phyloP scores from a whole-genome alignment of 2,113 vertebrate species.

The Halcyon malimbica region DNA sequence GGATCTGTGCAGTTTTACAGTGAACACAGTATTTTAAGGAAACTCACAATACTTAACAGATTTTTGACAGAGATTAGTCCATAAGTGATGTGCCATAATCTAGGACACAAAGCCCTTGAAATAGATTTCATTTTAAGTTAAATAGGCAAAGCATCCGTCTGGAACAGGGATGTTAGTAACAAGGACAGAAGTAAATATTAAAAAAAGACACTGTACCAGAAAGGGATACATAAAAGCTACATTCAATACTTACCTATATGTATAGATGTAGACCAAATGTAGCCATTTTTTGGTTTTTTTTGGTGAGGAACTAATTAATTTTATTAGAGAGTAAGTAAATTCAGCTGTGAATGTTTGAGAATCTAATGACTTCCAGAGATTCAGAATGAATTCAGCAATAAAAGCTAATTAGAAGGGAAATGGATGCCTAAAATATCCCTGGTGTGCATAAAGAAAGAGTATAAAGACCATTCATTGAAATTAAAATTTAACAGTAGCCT shows the following conservation, averaged over 20 bases:
- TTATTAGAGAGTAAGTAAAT: constrained; percentile 75
- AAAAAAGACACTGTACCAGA: neutral
- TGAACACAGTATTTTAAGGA: neutral
- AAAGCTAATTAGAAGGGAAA: constrained; percentile 82
- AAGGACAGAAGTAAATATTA: neutral
- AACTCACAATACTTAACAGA: neutral
- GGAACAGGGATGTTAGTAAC: neutral
- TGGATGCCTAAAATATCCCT: constrained; percentile 77
- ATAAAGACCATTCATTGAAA: constrained; percentile 82
- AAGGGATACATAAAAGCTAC: neutral
- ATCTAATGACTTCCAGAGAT: constrained; percentile 80
- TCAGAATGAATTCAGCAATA: constrained; percentile 79
- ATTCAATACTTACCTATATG: neutral
- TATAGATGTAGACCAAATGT: neutral
- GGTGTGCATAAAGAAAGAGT: constrained; percentile 72
- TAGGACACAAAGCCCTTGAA: neutral
- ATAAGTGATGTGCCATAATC: neutral
- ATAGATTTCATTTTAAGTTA: neutral
- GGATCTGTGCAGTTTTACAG: neutral
- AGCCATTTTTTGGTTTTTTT: neutral
- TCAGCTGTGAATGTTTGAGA: constrained; percentile 71
- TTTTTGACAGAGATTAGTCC: neutral
- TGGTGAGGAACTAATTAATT: constrained; percentile 50
- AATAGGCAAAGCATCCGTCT: neutral
- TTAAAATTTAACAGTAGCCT: constrained; percentile 82